A percentile compares a stretch with the other conserved stretches of the same genome.
phyloP scores from a whole-genome alignment of 2,797 vertebrate genomes.

The Sylvia borin region DNA sequence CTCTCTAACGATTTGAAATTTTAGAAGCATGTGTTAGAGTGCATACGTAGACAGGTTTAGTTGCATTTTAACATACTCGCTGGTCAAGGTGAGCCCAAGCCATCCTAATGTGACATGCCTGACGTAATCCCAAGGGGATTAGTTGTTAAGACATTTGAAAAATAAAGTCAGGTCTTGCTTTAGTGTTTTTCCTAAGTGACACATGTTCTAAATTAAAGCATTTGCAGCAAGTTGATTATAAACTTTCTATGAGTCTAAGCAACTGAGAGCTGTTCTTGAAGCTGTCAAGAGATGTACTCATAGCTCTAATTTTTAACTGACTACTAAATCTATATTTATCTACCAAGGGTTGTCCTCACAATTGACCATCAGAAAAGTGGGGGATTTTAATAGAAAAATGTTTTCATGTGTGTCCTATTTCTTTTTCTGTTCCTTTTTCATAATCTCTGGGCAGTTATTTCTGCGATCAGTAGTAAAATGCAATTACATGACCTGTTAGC shows the following conservation, averaged over 20 bases:
- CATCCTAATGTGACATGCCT: not conserved
- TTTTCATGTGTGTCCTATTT: not conserved
- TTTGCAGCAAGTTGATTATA: not conserved
- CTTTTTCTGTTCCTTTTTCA: not conserved
- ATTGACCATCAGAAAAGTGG: not conserved
- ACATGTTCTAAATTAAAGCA: not conserved
- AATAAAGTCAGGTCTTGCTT: not conserved
- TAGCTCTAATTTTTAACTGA: not conserved
- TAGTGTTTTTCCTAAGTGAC: not conserved
- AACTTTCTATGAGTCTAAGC: not conserved
- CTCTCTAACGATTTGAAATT: not conserved
- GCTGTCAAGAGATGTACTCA: not conserved
- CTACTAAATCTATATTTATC: not conserved
- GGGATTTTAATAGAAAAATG: not conserved
- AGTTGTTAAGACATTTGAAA: constrained; percentile 41
- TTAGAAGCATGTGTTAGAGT: not conserved
- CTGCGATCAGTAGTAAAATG: not conserved
- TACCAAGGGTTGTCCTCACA: not conserved
- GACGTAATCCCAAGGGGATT: constrained; percentile 27
- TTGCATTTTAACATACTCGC: not conserved
- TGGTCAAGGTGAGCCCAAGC: constrained; percentile 20
- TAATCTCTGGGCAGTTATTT: not conserved
- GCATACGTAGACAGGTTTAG: not conserved
- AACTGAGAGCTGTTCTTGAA: not conserved
- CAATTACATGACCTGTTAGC: not conserved